Conservation (phyloP, 2,797 vertebrate species). For the Chelidonichthys spinosus region DNA sequence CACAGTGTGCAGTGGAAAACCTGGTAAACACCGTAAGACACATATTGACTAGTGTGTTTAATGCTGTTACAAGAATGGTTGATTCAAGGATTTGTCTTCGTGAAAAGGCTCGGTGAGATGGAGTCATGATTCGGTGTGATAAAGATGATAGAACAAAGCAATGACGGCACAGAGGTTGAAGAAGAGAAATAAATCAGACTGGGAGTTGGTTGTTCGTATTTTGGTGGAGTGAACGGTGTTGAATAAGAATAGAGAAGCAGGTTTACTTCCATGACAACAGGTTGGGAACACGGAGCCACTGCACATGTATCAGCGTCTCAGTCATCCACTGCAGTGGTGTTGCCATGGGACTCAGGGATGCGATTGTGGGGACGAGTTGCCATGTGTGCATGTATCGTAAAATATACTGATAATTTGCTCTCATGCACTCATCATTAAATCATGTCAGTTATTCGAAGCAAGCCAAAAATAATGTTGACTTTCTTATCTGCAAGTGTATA, state of each 20-base stretch:
- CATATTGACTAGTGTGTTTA: no score
- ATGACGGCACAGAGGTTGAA: neutral
- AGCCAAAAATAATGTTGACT: neutral
- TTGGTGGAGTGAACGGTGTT: constrained; percentile 1
- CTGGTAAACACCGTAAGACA: no score
- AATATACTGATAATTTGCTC: neutral
- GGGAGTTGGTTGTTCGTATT: neutral
- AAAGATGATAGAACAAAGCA: neutral
- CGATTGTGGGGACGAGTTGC: neutral
- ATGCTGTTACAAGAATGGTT: no score
- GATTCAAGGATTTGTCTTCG: no score
- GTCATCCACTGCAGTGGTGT: neutral
- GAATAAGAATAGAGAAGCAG: constrained; percentile 11
- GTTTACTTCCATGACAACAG: constrained; percentile 19
- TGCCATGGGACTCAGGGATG: neutral
- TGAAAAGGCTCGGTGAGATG: neutral
- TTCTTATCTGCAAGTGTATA: constrained; percentile 3
- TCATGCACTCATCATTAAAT: neutral
- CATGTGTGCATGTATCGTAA: constrained; percentile 14
- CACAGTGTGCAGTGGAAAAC: neutral
- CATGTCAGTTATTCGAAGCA: neutral
- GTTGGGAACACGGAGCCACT: constrained; percentile 2
- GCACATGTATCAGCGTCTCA: neutral
- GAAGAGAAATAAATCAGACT: neutral
- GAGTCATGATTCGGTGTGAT: neutral